phyloP scores from a whole-genome alignment of 2,888 invertebrate species.

The Hypena proboscidalis region DNA sequence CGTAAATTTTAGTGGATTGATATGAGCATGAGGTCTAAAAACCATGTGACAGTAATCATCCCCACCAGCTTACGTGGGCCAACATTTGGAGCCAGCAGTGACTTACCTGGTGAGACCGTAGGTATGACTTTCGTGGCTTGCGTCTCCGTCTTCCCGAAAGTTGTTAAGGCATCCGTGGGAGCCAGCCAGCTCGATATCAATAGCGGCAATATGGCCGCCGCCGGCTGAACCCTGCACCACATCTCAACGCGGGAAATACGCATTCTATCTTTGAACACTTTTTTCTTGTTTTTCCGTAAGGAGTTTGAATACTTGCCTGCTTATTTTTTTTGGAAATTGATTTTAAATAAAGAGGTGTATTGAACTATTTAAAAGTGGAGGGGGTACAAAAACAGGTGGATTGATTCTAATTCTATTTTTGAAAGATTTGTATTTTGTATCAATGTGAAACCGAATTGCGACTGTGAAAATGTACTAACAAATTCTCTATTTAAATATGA shows the following conservation, averaged over 20 bases:
- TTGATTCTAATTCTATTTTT: too few species aligned
- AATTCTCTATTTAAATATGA: too few species aligned
- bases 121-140: slow-evolving; percentile 84
- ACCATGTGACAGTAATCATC: too few species aligned
- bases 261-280: slow-evolving; percentile 56
- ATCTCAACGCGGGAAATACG: slow-evolving; percentile 71
- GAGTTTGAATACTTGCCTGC: slow-evolving; percentile 4
- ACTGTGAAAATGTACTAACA: too few species aligned
- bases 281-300: slow-evolving; percentile 17
- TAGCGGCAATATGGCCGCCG: slow-evolving; percentile 68
- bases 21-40: too few species aligned
- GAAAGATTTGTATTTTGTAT: too few species aligned
- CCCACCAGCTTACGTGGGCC: too few species aligned
- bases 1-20: too few species aligned
- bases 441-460: too few species aligned
- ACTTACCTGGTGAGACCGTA: slow-evolving; percentile 86
- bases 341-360: too few species aligned
- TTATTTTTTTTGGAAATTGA: neutral
- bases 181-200: slow-evolving; percentile 73
- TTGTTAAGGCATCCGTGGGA: slow-evolving; percentile 87
- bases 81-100: neutral
- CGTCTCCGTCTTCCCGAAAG: slow-evolving; percentile 88
- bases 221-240: slow-evolving; percentile 74
- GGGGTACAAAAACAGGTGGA: too few species aligned
- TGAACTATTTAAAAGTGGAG: too few species aligned